Evolutionary conservation across 2,797 vertebrate species (phyloP), one percentile per base, ranked within the genome.

Genomic region (Rousettus madagascariensis): DNA sequence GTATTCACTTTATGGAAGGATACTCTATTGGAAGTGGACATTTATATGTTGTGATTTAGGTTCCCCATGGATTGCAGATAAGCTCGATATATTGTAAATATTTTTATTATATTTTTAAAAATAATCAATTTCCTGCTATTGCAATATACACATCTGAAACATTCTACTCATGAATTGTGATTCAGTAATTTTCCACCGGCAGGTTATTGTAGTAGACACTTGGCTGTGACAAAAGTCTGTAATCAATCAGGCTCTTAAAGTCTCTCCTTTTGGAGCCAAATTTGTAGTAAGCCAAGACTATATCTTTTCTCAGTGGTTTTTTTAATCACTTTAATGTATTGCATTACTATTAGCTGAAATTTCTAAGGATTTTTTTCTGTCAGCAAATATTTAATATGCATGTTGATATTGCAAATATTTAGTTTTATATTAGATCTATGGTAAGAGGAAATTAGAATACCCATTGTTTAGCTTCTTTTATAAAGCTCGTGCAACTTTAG

Each of bases 251-350:
- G 71, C 93, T 92, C n/a, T 95, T 85, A 63, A 91, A 80, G 28
- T 61, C 68, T 68, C 43, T 95, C 26, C 63, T 80, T 96, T 97
- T 94, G 28, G 33, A 51, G 90, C 53, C 90, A 96, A 38, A 86
- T 95, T 96, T 94, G 33, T 78, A 46, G 90, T 95, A 88, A 95
- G 88, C 90, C 94, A 92, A 96, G 72, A 74, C 33, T 86, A 92
- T 77, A 61, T 86, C 82, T 94, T 91, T 88, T 71, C 75, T 36
- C 22, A 43, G 49, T 93, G 61, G 59, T 61, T 95, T 95, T 33
- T 80, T 66, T 90, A 80, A 53, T 95, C 46, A 90, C 61, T 92
- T 95, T 86, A 68, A 65, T 94, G 30, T 94, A 86, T 79, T 82
- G 3, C 28, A 66, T 93, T 95, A 51, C 49, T 43, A 6, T 86